Base-by-base conservation (phyloP, 2,797 vertebrate genomes). In the Esox masquinongy region DNA sequence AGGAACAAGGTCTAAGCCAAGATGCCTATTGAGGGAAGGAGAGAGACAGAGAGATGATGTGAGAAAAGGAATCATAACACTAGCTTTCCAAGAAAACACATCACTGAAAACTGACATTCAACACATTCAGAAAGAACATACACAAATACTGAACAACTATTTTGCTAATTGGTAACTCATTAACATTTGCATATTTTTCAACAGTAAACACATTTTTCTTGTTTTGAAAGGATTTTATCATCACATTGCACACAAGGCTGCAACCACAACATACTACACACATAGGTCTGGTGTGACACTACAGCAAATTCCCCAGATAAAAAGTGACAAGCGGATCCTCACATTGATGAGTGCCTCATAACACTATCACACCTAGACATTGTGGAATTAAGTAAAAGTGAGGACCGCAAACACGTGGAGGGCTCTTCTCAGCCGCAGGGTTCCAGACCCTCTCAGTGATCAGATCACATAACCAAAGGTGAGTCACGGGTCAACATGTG, bases 1-100 rank as follows among this genome's bases (percentile, higher is more conserved):
- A 79, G 98, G 98, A 79, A 99, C 97, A 74, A 99, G 95, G 90
- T 99, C 98, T 82, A 99, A 90, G 77, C 97, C 98, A 79, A 99
- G 94, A 90, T 99, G 98, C 79, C 98, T 99, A 90, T 74, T 80
- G 76, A 83, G 24, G 80, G 69, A 82, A 66, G 63, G 31, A 36
- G 7, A 66, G 29, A 31, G 63, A 34, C 0, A 66, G 26, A 66
- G 29, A 66, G 63, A 34, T 2, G 64, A 15, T 7, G 31, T 29
- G 64, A 66, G 29, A 17, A 14, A 29, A 36, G 4, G 12, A 66
- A 11, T 31, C 26, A 34, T 16, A 61, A 61, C 22, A 24, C 17
- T 61, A 61, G 24, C 56, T 11, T 24, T 61, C 22, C 56, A 24
- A 61, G 11, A 26, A 61, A 61, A 61, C 56, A 61, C 56, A 61